Evolutionary conservation across 2,888 invertebrate species (phyloP), one percentile per base, ranked within the genome.

Genomic region (Rhopalosiphum nymphaeae): DNA sequence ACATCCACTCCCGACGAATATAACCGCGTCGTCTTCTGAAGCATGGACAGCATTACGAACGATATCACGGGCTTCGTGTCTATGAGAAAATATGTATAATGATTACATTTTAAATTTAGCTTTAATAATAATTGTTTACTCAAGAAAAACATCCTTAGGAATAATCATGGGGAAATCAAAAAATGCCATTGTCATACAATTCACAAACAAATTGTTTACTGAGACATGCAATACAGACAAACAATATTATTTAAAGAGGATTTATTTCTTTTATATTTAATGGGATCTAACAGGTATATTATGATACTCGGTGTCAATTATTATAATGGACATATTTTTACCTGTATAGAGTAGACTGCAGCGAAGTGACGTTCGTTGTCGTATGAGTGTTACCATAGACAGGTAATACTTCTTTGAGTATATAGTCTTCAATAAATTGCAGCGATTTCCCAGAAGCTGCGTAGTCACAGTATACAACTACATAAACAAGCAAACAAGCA

Each of bases 391-490:
- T 98, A 36, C 98, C 98, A 96, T 98, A 98, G 92, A 97, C 97
- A 16, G 98, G 98, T 95, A 98, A 96, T 29, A 98, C 98, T 95
- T 98, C 97, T 94, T 97, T 96, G 29, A 97, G 96, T 93, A 98
- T 97, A 96, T 98, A 98, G 95, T 98, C 98, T 96, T 98, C 98
- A 95, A 98, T 97, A 96, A 98, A 98, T 95, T 97, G 97, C 95
- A 98, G 96, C 0, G 98, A 97, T 95, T 98, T 97, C 29, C 98
- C 98, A 0, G 98, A 98, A 3, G 98, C 98, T 94, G 97, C 98
- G 96, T 98, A 98, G 96, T 98, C 98, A 96, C 98, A 98, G 96
- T 98, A 98, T 26, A 98, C 97, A 95, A 97, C 98, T 98, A 97
- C 93, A 97, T 96, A 67, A 90, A 53, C 92, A 94, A 91, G 85